These are phyloP conservation scores for Periplaneta americana DNA, from an alignment of 1,140 invertebrate species.

Conservation along the genomic window DNA sequence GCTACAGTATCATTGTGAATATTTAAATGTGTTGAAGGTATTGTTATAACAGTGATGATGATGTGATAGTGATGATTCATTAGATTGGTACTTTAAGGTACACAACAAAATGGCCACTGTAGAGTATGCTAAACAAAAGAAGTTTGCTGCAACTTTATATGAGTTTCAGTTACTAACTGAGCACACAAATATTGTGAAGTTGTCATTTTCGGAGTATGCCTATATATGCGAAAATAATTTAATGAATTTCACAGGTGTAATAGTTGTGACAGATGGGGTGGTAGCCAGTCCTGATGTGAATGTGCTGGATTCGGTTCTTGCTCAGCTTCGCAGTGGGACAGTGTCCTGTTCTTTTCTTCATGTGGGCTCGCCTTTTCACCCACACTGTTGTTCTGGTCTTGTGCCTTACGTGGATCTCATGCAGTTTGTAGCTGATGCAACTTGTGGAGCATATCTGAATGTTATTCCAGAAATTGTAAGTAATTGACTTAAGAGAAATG, in stretches of 20 bases:
- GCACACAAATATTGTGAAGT: background rate
- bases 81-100: too few species aligned
- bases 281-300: conserved; percentile 70
- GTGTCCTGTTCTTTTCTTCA: conserved; percentile 77
- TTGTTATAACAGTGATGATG: too few species aligned
- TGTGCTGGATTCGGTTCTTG: conserved; percentile 65
- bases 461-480: conserved; percentile 39
- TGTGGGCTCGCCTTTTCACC: conserved; percentile 62
- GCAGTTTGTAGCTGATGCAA: conserved; percentile 72
- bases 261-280: conserved; percentile 77
- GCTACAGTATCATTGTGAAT: too few species aligned
- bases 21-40: too few species aligned
- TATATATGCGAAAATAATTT: conserved; percentile 1
- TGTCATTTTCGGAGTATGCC: background rate
- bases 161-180: background rate
- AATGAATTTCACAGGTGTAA: conserved; percentile 66
- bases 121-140: too few species aligned
- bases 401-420: conserved; percentile 73
- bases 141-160: too few species aligned
- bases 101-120: too few species aligned
- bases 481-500: too few species aligned
- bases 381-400: conserved; percentile 58
- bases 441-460: conserved; percentile 67
- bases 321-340: conserved; percentile 68
- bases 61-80: too few species aligned